Evolutionary conservation across 2,113 vertebrate genomes (phyloP).

Genomic region (Neopipo cinnamomea): DNA sequence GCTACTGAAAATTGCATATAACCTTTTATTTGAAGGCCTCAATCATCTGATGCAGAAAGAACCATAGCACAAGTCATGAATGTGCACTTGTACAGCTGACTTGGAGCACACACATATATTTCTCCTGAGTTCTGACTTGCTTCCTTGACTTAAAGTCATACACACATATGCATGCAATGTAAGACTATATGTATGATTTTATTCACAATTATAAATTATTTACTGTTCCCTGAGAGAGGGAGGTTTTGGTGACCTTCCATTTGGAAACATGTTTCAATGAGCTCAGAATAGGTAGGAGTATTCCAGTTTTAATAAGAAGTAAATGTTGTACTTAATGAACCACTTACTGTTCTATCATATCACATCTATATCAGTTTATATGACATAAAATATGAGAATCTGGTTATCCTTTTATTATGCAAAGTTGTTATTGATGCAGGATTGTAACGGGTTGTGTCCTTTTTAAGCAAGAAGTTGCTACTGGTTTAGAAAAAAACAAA

Average conservation of each 20-base stretch:
- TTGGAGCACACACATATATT: neutral
- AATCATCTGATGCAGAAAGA: neutral
- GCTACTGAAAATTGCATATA: neutral
- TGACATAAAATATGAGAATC: neutral
- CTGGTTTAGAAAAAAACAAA: neutral
- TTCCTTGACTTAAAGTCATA: neutral
- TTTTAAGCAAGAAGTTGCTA: neutral
- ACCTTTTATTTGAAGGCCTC: neutral
- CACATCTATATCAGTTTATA: neutral
- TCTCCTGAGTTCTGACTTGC: neutral
- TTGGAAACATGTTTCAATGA: neutral
- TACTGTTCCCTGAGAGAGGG: neutral
- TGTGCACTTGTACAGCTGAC: neutral
- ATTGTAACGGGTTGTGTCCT: neutral
- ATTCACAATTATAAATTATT: neutral
- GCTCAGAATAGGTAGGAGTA: neutral
- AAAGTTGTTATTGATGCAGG: neutral
- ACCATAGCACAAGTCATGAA: neutral
- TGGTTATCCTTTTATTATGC: neutral
- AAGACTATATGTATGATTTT: neutral
- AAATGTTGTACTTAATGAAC: neutral
- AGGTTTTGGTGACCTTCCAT: neutral
- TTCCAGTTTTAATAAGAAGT: neutral
- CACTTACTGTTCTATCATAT: neutral
- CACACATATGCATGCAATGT: neutral